Evolutionary conservation across 2,797 vertebrate species (phyloP).

Genomic region (Darevskia nairensis): DNA sequence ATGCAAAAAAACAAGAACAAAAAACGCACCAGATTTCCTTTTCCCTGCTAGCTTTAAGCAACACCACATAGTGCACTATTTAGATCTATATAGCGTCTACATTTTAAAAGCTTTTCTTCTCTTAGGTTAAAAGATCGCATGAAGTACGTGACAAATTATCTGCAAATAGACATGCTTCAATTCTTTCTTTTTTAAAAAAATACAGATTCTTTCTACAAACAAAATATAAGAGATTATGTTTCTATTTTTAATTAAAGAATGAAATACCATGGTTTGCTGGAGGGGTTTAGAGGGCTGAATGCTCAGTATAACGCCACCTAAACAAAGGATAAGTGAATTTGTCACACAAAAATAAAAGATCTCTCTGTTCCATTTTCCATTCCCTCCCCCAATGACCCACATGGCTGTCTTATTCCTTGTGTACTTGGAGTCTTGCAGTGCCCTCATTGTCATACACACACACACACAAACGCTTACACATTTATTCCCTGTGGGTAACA

Average conservation of each 20-base stretch:
- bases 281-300: not conserved
- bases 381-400: not conserved
- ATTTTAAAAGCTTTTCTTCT: not conserved
- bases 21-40: slow-evolving; percentile 35
- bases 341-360: not conserved
- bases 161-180: not conserved
- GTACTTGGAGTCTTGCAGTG: not conserved
- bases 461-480: not conserved
- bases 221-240: not conserved
- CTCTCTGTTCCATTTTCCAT: not conserved
- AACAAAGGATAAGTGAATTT: slow-evolving; percentile 7
- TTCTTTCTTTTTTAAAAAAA: not conserved
- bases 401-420: not conserved
- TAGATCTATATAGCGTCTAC: not conserved
- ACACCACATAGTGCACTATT: slow-evolving; percentile 40
- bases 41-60: slow-evolving; percentile 54
- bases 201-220: not conserved
- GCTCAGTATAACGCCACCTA: not conserved
- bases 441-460: not conserved
- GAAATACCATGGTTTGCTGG: not conserved
- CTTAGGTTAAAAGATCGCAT: slow-evolving; percentile 11
- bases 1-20: slow-evolving; percentile 24
- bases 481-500: not conserved
- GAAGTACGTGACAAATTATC: slow-evolving; percentile 21
- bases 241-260: slow-evolving; percentile 32